Evolutionary conservation across 53 echinoderm and acorn worm species (phyloP).

Genomic region (Actinopyga echinites): DNA sequence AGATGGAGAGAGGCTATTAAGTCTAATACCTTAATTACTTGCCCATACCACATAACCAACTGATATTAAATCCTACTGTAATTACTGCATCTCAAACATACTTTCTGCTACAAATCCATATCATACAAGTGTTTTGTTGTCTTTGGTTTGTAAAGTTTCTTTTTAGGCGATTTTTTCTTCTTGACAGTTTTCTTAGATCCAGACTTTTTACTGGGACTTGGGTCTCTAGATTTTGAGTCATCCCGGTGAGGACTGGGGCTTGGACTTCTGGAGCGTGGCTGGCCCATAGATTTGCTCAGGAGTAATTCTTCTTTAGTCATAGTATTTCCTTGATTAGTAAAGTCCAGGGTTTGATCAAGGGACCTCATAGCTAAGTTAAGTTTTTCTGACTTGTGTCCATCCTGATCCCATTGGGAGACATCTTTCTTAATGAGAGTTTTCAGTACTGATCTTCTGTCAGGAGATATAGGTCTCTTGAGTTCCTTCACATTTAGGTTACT

Average conservation of each 20-base stretch:
- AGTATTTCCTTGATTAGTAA: constrained; percentile 59
- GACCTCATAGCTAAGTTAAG: constrained; percentile 70
- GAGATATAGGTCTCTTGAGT: constrained; percentile 68
- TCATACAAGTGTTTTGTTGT: constrained; percentile 32
- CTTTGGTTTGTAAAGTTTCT: constrained; percentile 29
- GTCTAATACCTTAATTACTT: too few relatives aligned
- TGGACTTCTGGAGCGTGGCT: constrained; percentile 46
- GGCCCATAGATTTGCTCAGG: constrained; percentile 81
- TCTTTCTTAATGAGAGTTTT: constrained; percentile 75
- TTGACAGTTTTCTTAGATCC: constrained; percentile 1
- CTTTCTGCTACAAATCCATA: neutral
- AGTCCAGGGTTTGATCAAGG: constrained; percentile 86
- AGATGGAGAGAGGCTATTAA: too few relatives aligned
- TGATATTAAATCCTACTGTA: too few relatives aligned
- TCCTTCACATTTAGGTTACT: constrained; percentile 62
- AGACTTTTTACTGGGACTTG: neutral
- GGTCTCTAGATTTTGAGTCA: neutral
- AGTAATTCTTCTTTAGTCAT: constrained; percentile 77
- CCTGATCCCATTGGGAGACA: constrained; percentile 75
- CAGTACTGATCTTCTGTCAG: constrained; percentile 70
- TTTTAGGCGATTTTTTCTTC: constrained; percentile 22
- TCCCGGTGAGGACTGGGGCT: constrained; percentile 25
- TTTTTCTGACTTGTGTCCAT: constrained; percentile 67
- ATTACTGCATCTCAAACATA: too few relatives aligned
- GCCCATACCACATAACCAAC: too few relatives aligned